Evolutionary conservation across 2,113 vertebrate genomes (phyloP).

Genomic region (Paratilapia polleni): DNA sequence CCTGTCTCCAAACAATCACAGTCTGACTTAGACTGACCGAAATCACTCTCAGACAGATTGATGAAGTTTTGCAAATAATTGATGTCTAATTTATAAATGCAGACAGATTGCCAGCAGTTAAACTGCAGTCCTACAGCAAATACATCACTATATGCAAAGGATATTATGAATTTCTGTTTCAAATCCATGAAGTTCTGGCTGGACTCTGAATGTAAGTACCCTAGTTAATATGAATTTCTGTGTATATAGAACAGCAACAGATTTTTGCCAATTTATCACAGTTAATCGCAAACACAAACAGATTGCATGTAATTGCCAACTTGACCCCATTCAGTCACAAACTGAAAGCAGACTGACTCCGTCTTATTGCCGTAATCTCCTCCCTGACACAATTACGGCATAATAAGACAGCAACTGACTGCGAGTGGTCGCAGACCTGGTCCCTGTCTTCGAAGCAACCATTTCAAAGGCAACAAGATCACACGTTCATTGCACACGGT

Average conservation of each 20-base stretch:
- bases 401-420: neutral
- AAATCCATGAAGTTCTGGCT: neutral
- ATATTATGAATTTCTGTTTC: neutral
- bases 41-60: neutral
- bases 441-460: neutral
- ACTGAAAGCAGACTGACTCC: neutral
- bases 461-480: neutral
- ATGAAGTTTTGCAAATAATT: neutral
- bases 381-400: no score
- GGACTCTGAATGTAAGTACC: neutral
- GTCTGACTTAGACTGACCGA: neutral
- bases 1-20: no score
- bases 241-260: neutral
- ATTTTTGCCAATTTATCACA: no score
- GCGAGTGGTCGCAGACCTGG: neutral
- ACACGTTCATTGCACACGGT: neutral
- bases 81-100: neutral
- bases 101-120: neutral
- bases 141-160: neutral
- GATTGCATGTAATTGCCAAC: no score
- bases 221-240: neutral
- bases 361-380: neutral
- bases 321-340: neutral
- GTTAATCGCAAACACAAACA: no score
- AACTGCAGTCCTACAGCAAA: neutral